Evolutionary conservation across 2,113 vertebrate species (phyloP).

Genomic region (Potamarius usumacintae): DNA sequence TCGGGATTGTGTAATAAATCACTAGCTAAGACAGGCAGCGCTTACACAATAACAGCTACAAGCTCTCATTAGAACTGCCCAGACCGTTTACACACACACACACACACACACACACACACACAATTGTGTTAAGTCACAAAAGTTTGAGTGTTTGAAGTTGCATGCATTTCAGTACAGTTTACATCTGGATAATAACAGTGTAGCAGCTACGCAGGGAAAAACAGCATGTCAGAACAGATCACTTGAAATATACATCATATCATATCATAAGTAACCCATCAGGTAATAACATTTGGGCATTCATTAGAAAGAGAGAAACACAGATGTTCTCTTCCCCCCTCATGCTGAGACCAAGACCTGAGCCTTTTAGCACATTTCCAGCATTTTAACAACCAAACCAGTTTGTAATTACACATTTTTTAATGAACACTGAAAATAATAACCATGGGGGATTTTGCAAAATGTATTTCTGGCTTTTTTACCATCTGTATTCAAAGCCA

Average conservation of each 20-base stretch:
- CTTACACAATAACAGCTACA: constrained; percentile 51
- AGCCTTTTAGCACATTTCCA: not conserved
- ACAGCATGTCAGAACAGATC: not conserved
- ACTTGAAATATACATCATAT: not conserved
- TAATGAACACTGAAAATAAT: not conserved
- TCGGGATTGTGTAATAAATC: constrained; percentile 52
- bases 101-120: not conserved
- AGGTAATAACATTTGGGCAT: not conserved
- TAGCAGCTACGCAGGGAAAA: not conserved
- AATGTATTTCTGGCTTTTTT: not conserved
- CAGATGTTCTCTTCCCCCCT: not conserved
- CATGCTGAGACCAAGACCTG: not conserved
- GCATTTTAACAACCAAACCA: not conserved
- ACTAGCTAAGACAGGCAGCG: constrained; percentile 52
- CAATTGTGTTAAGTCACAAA: not conserved
- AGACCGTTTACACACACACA: constrained; percentile 27
- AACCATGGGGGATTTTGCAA: not conserved
- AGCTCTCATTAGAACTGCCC: constrained; percentile 40
- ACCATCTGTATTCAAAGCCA: not conserved
- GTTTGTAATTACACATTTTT: not conserved
- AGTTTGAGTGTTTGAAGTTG: not conserved
- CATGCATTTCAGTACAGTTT: not conserved
- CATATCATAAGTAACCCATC: not conserved
- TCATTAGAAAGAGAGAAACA: not conserved
- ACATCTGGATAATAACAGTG: not conserved